Percentiles rank a stretch among this genome's conserved stretches.
These are phyloP conservation scores for Tonatia bakeri DNA, from an alignment of 2,113 vertebrate genomes.

Conservation along the genomic window DNA sequence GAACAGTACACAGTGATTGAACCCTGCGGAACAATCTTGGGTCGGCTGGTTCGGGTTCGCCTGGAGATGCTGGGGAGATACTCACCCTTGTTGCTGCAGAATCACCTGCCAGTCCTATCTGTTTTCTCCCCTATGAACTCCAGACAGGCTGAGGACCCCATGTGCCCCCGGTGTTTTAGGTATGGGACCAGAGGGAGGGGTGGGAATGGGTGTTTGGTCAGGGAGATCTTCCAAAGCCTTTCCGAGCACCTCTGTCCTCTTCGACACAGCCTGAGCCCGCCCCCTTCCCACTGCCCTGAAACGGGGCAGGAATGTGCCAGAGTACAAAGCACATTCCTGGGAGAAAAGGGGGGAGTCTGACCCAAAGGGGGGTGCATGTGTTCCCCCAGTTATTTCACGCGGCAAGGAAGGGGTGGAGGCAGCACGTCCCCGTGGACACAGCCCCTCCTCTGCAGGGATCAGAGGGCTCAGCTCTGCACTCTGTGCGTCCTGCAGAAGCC, in stretches of 20 bases:
- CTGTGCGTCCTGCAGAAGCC: not conserved
- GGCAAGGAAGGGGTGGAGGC: not conserved
- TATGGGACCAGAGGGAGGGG: not conserved
- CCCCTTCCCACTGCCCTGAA: not conserved
- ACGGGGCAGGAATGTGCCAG: not conserved
- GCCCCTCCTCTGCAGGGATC: fast-evolving
- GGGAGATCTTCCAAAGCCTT: not conserved
- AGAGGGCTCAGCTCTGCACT: not conserved
- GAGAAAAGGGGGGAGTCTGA: not conserved
- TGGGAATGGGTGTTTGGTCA: not conserved
- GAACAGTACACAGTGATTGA: not conserved
- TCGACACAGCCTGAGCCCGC: not conserved
- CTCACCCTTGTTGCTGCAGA: not conserved
- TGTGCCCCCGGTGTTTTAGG: fast-evolving
- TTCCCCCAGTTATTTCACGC: not conserved
- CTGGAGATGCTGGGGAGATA: fast-evolving
- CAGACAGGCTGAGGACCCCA: not conserved
- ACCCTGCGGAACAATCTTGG: too few relatives aligned
- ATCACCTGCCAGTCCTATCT: fast-evolving
- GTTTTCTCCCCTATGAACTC: fast-evolving
- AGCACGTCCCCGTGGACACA: fast-evolving
- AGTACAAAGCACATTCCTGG: not conserved
- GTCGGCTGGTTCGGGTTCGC: fast-evolving
- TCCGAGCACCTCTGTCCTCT: not conserved
- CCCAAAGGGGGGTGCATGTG: not conserved